phyloP scores from a whole-genome alignment of 2,888 invertebrate genomes.

The Criorhina ranunculi region DNA sequence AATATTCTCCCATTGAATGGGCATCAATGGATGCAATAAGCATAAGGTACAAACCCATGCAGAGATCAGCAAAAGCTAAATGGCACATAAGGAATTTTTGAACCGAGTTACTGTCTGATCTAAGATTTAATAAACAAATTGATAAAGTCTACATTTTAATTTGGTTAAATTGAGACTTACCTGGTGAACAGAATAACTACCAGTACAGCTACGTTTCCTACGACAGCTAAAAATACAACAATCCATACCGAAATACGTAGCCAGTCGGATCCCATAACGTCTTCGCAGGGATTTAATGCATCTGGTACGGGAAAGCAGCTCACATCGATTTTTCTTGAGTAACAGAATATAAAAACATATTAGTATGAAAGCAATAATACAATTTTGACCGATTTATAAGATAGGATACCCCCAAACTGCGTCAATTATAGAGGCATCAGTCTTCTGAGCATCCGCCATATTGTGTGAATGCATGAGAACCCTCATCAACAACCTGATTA shows the following conservation, averaged over 20 bases:
- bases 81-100: constrained; percentile 92
- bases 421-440: too few species aligned
- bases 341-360: constrained; percentile 12
- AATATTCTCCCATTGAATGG: constrained; percentile 93
- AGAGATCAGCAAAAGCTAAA: constrained; percentile 94
- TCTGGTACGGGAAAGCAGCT: constrained; percentile 91
- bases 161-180: constrained; percentile 74
- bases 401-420: too few species aligned
- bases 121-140: constrained; percentile 73
- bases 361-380: too few species aligned
- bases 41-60: constrained; percentile 93
- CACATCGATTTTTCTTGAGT: constrained; percentile 85
- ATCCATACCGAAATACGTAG: constrained; percentile 93
- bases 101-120: constrained; percentile 86
- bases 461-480: too few species aligned
- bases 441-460: too few species aligned
- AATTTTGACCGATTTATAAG: too few species aligned
- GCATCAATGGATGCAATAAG: constrained; percentile 94
- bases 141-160: not conserved
- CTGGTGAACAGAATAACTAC: constrained; percentile 89
- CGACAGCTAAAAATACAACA: constrained; percentile 91
- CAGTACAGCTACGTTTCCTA: constrained; percentile 93
- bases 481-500: too few species aligned
- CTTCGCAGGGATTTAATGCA: constrained; percentile 94
- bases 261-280: constrained; percentile 93